Percentiles rank a stretch among this genome's conserved stretches.
phyloP scores from a whole-genome alignment of 1,140 invertebrate genomes.

The Aphidius gifuensis region DNA sequence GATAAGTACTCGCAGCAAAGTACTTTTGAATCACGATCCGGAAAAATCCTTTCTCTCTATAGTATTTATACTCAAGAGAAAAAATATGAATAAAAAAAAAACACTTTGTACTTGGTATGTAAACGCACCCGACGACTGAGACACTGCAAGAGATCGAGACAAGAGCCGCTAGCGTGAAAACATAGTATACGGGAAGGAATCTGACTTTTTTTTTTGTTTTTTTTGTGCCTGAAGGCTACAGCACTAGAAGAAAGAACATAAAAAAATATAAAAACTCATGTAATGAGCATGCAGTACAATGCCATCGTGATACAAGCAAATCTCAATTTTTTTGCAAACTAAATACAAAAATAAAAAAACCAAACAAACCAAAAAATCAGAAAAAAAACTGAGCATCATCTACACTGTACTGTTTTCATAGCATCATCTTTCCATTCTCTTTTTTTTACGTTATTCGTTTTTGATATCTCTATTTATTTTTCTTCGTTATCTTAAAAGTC shows the following conservation, averaged over 20 bases:
- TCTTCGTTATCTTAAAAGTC: too few relatives aligned
- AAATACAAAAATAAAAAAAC: too few relatives aligned
- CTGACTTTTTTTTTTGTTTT: not conserved
- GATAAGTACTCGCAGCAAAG: not conserved
- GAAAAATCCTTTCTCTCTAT: not conserved
- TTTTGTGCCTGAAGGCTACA: not conserved
- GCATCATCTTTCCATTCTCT: too few relatives aligned
- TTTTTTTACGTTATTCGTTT: too few relatives aligned
- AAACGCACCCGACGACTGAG: conserved; percentile 25
- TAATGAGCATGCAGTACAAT: conserved; percentile 8
- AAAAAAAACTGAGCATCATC: too few relatives aligned
- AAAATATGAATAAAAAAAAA: conserved; percentile 11
- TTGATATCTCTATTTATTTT: too few relatives aligned
- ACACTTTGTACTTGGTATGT: conserved; percentile 37
- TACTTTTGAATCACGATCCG: not conserved
- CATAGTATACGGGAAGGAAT: conserved; percentile 21
- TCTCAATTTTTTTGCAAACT: too few relatives aligned
- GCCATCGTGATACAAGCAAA: too few relatives aligned
- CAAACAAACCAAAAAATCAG: too few relatives aligned
- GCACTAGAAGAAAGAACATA: conserved; percentile 3
- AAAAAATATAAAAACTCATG: not conserved
- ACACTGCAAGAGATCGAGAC: conserved; percentile 1
- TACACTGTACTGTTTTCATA: too few relatives aligned
- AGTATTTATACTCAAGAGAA: not conserved
- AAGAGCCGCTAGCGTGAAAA: conserved; percentile 24